Conservation (phyloP, 2,797 vertebrate genomes). For the Microhierax caerulescens region DNA sequence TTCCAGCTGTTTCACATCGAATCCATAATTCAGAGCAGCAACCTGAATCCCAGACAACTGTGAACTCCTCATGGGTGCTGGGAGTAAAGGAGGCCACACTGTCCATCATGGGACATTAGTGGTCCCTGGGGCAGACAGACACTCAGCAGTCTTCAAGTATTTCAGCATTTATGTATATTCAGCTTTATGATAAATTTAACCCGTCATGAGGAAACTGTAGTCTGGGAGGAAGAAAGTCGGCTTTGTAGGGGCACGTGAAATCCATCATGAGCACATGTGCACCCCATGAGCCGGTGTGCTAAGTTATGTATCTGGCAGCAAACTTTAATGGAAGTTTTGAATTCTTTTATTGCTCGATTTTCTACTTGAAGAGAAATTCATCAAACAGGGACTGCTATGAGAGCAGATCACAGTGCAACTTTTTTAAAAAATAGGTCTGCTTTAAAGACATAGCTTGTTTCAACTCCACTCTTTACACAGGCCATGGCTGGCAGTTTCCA, state of each 20-base stretch:
- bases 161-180: neutral
- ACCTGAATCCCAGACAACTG: accelerated
- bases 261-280: accelerated
- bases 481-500: neutral
- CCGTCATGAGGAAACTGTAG: neutral
- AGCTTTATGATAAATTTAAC: too few species aligned
- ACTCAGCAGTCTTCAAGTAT: neutral
- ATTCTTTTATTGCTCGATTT: neutral
- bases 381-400: neutral
- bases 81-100: accelerated
- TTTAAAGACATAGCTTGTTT: neutral
- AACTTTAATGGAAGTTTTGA: neutral
- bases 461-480: neutral
- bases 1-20: neutral
- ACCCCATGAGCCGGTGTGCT: accelerated
- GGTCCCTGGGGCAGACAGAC: neutral
- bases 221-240: neutral
- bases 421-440: neutral
- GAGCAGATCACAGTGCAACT: neutral
- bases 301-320: neutral
- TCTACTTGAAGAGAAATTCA: neutral
- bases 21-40: neutral
- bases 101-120: accelerated
- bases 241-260: neutral
- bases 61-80: neutral